phyloP scores from a whole-genome alignment of 2,888 invertebrate species.

The Macaria notata region DNA sequence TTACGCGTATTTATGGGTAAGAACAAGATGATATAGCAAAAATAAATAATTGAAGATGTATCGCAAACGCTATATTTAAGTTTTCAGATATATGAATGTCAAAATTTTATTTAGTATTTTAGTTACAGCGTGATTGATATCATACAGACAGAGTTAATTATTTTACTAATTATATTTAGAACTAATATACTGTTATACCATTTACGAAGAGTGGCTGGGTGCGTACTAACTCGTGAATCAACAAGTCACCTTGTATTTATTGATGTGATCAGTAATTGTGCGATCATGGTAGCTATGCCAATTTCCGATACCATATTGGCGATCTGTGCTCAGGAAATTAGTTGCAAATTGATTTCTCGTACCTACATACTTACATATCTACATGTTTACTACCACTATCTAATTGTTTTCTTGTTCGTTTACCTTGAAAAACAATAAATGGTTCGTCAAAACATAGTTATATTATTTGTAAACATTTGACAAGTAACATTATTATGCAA shows the following conservation, averaged over 20 bases:
- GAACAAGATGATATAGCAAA: no score
- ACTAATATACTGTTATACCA: no score
- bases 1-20: no score
- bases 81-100: no score
- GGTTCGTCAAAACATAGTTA: background rate
- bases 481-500: background rate
- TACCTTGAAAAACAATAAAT: conserved; percentile 14
- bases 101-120: no score
- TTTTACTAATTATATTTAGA: no score
- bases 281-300: conserved; percentile 36
- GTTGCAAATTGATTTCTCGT: conserved; percentile 20
- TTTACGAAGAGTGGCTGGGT: no score
- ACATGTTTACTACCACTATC: conserved; percentile 11
- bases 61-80: no score
- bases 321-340: conserved; percentile 31
- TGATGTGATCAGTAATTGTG: conserved; percentile 26
- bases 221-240: no score
- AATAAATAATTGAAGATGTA: no score
- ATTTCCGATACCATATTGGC: conserved; percentile 56
- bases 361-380: conserved; percentile 2
- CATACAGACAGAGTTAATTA: no score
- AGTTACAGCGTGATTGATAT: no score
- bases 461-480: conserved; percentile 4
- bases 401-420: conserved; percentile 17
- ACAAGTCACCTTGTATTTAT: background rate